Evolutionary conservation across 1,140 invertebrate species (phyloP), one percentile per base, ranked within the genome.

Genomic region (Drosophila mayri): DNA sequence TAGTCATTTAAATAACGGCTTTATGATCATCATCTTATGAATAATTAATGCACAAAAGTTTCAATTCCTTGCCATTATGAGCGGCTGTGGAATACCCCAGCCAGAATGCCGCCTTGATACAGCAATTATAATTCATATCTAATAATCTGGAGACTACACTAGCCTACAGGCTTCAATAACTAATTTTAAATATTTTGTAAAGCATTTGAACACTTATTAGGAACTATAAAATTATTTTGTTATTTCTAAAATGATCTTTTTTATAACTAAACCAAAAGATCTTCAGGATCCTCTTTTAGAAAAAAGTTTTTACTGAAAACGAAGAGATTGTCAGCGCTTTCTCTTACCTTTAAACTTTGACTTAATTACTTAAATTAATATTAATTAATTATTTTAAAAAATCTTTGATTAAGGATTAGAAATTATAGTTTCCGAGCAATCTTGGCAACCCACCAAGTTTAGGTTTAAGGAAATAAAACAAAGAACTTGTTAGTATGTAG

Each of bases 21-120:
- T 78, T 54, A 68, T 62, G 55, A 47, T 54, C 50, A 47, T 54
- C 50, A 44, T 11, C 50, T 54, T 55, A 75, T 80, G 76, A 80
- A 76, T 72, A 49, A 71, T 80, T 76, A 76, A 77, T 81, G 40
- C 60, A 73, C n/a, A 40, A 57, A 43, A 49, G 55, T 76, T 76
- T 59, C 46, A 68, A 16, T 54, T 41, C 62, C 28, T 74, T 60
- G 46, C 54, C 46, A 58, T 68, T 55, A 38, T 32, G 22, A 37
- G 50, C 20, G 7, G 8, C 35, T 41, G 37, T 50, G 44, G 49
- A 54, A 54, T 44, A 25, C 12, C 49, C 30, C 40, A 58, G 55
- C 54, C 28, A 59, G 40, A 60, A 46, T 60, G 62, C 63, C 55
- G 63, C 20, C 52, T 35, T 20, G n/a, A 30, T 46, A 37, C 1